Base-by-base conservation (phyloP, 1,140 invertebrate genomes). In the Trichonephila inaurata region DNA sequence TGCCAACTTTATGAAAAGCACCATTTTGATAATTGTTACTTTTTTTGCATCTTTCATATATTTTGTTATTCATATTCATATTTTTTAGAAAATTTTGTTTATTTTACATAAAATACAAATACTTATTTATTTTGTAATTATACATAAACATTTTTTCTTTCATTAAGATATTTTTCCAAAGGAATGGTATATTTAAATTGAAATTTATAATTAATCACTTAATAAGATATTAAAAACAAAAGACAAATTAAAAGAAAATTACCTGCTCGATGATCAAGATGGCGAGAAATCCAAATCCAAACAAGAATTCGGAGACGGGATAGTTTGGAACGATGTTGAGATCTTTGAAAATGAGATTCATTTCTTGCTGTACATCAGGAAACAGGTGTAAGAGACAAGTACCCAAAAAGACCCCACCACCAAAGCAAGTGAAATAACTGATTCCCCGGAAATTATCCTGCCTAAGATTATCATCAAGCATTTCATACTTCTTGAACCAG, bases 331-430 rank as follows among this genome's bases (percentile, higher is more conserved):
- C 62, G 21, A 96, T 94, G 87, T 95, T 95, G 33, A 95, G 51
- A 16, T 33, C 60, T 62, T 95, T 89, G 24, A 90, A 83, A 1
- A 93, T 72, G 28, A 44, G 58, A 60, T 72, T 83, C 89, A 95
- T 85, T 94, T 95, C 64, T 87, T 98, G 97, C 91, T 97, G 96
- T 0, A 97, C 97, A 96, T 98, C 98, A 24, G 98, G 98, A 66
- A 98, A 96, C 96, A 98, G 97, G 95, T 98, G 98, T 5, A 98
- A 96, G 64, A 98, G 95, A 33, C 97, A 97, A 1, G 98, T 98
- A 0, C 97, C 97, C 24, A 99, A 95, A 58, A 99, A 96, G 12
- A 99, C 98, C 0, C 98, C 98, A 6, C 97, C 98, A 40, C 98
- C 98, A 94, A 98, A 98, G 94, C 97, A 96, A 91, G 95, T 96